A percentile compares a stretch with the other conserved stretches of the same genome.
phyloP scores from a whole-genome alignment of 2,888 invertebrate species.

The Metalampra italica region DNA sequence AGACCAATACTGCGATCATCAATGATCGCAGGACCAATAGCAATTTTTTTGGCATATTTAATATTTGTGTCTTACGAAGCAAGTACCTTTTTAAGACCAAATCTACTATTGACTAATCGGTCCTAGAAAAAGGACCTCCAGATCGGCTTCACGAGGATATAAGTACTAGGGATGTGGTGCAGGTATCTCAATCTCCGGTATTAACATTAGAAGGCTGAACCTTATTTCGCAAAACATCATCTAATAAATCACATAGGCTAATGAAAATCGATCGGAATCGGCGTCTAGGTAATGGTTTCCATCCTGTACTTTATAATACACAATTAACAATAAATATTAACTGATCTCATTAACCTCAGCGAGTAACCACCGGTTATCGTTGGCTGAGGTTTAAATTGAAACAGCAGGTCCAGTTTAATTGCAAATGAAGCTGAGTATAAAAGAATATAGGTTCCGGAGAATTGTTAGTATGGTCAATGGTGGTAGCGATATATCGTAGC shows the following conservation, averaged over 20 bases:
- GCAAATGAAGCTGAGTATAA: not conserved
- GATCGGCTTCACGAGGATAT: too few species aligned
- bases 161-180: too few species aligned
- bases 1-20: too few species aligned
- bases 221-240: slow-evolving; percentile 28
- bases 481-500: too few species aligned
- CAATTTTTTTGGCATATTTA: too few species aligned
- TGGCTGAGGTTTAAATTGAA: slow-evolving; percentile 10
- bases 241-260: slow-evolving; percentile 29
- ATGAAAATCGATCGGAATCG: slow-evolving; percentile 41
- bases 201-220: slow-evolving; percentile 29
- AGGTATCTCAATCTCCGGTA: not conserved
- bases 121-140: too few species aligned
- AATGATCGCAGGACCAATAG: too few species aligned
- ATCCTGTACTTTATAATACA: slow-evolving; percentile 12
- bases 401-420: not conserved
- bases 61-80: too few species aligned
- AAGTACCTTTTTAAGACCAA: too few species aligned
- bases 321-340: slow-evolving; percentile 10
- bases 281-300: slow-evolving; percentile 33
- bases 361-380: slow-evolving; percentile 9
- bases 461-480: too few species aligned
- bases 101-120: too few species aligned
- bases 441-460: too few species aligned
- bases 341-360: slow-evolving; percentile 9